phyloP scores from a whole-genome alignment of 2,113 vertebrate genomes.

The Oreocharis arfaki region DNA sequence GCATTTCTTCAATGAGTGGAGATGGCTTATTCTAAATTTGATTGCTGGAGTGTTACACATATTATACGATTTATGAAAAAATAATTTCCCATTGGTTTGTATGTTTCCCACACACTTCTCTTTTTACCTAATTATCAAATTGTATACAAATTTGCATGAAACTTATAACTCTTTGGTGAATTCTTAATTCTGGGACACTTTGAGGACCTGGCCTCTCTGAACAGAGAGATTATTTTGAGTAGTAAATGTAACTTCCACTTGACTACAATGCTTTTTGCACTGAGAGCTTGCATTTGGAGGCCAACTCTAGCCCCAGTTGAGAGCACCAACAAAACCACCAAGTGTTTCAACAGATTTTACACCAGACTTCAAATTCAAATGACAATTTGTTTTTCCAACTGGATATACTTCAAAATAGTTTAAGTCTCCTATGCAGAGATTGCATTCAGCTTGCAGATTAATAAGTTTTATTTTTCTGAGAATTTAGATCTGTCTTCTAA shows the following conservation, averaged over 20 bases:
- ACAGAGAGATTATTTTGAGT: neutral
- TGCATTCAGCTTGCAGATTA: neutral
- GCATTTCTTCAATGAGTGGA: neutral
- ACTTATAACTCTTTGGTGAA: neutral
- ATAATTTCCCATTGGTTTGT: neutral
- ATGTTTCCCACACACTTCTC: neutral
- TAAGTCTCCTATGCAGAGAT: neutral
- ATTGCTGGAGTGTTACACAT: neutral
- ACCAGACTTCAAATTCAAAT: neutral
- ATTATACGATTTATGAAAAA: neutral
- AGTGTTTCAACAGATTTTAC: neutral
- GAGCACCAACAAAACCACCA: neutral
- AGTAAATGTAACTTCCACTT: neutral
- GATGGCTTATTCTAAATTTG: neutral
- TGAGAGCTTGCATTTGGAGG: neutral
- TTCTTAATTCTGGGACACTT: neutral
- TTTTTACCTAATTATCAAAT: neutral
- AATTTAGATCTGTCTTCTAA: neutral
- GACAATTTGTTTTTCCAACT: neutral
- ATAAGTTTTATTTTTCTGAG: neutral
- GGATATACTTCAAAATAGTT: neutral
- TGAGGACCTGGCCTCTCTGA: neutral
- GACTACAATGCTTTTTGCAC: neutral
- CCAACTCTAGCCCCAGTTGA: neutral
- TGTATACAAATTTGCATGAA: accelerated